Evolutionary conservation across 2,797 vertebrate species (phyloP).

Genomic region (Melanotaenia trifasciata): DNA sequence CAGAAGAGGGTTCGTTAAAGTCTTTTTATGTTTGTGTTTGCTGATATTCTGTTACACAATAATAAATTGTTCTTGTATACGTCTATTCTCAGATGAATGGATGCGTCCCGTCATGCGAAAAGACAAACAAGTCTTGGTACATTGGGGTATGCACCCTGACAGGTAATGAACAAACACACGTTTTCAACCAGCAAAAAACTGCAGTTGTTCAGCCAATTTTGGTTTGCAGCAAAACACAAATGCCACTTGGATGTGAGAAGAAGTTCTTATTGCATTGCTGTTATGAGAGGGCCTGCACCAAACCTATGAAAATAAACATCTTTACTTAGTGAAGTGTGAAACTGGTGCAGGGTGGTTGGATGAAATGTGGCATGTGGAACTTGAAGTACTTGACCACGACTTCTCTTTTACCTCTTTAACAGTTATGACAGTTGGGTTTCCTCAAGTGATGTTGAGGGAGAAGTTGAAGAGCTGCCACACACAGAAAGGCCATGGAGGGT

Average conservation of each 20-base stretch:
- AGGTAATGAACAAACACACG: conserved; percentile 81
- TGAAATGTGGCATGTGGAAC: not conserved
- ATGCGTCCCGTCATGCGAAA: conserved; percentile 92
- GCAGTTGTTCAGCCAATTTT: not conserved
- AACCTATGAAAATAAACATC: not conserved
- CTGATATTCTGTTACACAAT: not conserved
- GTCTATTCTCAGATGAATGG: conserved; percentile 90
- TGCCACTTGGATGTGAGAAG: not conserved
- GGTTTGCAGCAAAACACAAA: not conserved
- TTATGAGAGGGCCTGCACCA: not conserved
- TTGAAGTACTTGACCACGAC: not conserved
- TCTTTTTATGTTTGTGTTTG: conserved; percentile 1
- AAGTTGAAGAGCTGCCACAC: conserved; percentile 90
- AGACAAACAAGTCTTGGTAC: conserved; percentile 93
- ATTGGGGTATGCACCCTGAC: conserved; percentile 96
- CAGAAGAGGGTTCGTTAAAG: conserved; percentile 87
- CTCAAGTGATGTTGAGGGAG: conserved; percentile 88
- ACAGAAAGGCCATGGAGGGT: conserved; percentile 93
- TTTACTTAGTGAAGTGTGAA: not conserved
- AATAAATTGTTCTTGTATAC: not conserved
- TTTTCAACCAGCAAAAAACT: not conserved
- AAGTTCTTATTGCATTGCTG: not conserved
- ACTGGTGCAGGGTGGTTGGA: not conserved
- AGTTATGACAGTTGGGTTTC: conserved; percentile 96
- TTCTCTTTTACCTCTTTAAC: conserved; percentile 13